phyloP scores from a whole-genome alignment of 2,113 vertebrate genomes.

The Murina feae region DNA sequence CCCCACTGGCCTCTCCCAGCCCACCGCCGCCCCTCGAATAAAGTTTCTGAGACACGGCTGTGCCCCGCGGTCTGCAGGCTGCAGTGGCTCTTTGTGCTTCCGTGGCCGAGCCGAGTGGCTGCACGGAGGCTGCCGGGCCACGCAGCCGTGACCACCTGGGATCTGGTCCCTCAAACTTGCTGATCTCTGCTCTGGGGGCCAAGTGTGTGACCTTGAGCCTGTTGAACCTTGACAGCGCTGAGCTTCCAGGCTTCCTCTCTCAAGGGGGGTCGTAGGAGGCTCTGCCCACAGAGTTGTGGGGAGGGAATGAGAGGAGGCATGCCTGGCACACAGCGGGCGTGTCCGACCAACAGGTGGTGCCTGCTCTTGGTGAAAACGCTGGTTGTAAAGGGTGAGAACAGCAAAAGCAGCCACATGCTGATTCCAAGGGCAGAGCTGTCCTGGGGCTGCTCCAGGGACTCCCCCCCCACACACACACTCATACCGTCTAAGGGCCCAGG shows the following conservation, averaged over 20 bases:
- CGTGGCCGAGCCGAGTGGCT: background rate
- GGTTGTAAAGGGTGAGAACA: background rate
- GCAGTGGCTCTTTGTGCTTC: fast-evolving
- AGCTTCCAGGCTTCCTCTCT: background rate
- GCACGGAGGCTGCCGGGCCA: fast-evolving
- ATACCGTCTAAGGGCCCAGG: background rate
- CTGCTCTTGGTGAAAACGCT: background rate
- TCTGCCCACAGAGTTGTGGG: background rate
- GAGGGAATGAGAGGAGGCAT: background rate
- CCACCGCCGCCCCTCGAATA: background rate
- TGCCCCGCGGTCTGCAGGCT: too few species aligned
- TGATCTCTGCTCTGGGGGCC: background rate
- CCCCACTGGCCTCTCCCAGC: too few species aligned
- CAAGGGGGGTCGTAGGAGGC: background rate
- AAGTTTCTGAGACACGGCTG: background rate
- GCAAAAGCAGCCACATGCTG: background rate
- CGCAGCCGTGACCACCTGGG: background rate
- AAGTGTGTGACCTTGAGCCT: background rate
- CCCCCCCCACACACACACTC: background rate
- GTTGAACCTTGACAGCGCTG: background rate
- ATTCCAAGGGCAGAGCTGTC: background rate
- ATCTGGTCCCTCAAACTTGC: background rate
- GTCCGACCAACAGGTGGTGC: too few species aligned
- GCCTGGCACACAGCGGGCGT: fast-evolving
- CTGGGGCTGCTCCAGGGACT: background rate